Percentiles rank a stretch among this genome's conserved stretches.
phyloP scores from a whole-genome alignment of 2,113 vertebrate species.

The Oreochromis niloticus region DNA sequence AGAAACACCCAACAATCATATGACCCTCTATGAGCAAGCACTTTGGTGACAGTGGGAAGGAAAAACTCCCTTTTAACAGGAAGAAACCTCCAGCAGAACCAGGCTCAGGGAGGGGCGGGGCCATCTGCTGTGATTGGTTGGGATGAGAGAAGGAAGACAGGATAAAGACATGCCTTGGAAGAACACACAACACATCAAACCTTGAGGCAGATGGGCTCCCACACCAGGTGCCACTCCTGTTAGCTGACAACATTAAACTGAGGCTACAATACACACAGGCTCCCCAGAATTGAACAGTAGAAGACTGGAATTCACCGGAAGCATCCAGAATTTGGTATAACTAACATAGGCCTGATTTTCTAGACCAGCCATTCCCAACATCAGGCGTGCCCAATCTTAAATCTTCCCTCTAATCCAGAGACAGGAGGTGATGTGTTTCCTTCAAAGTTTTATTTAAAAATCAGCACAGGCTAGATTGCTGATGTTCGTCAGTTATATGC shows the following conservation, averaged over 20 bases:
- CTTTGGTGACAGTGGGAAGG: neutral
- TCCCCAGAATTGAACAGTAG: too few relatives aligned
- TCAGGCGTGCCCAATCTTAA: neutral
- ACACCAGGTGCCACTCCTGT: neutral
- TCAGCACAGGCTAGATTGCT: neutral
- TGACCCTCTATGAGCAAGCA: neutral
- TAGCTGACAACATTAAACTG: neutral
- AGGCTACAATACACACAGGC: too few relatives aligned
- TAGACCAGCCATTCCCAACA: neutral
- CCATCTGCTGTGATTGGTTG: neutral
- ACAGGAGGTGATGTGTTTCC: neutral
- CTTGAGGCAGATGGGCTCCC: neutral
- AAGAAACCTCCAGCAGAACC: neutral
- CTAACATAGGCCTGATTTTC: neutral
- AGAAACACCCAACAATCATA: accelerated
- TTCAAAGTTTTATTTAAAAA: neutral
- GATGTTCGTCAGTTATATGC: neutral
- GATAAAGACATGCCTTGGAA: neutral
- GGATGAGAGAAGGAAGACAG: neutral
- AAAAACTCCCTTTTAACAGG: neutral
- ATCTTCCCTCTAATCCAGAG: neutral
- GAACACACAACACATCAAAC: neutral
- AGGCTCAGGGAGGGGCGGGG: neutral
- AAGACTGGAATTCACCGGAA: too few relatives aligned
- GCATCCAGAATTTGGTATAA: too few relatives aligned